Base-by-base conservation (phyloP, 2,113 vertebrate genomes). In the Pachypanchax playfairii region DNA sequence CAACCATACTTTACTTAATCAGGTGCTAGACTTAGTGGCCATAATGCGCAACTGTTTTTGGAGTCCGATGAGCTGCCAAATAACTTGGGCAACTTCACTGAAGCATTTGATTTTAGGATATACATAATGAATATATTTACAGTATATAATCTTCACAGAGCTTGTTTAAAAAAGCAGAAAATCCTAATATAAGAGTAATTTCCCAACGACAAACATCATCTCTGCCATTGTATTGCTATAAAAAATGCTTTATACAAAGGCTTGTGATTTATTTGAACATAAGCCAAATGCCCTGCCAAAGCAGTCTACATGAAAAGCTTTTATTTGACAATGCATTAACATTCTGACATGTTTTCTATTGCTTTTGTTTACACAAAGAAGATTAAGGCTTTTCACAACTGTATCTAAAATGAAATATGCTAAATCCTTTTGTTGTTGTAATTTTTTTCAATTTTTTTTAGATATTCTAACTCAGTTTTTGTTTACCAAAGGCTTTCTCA, bases 341-440 rank as follows among this genome's bases (percentile, higher is more conserved):
- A 61, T 76, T 79, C 55, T 70, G 57, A 70, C 85, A 56, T 78
- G 61, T 79, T 76, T 51, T 68, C 54, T 50, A 29, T 61, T 79
- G 55, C 65, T 76, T 80, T 83, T 79, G 75, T 81, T 65, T 57
- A 73, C 78, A 82, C 58, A 85, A 80, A 84, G 70, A 73, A 78
- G 70, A 85, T 84, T 79, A 88, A 73, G 64, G 58, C 55, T 72
- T 86, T 79, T 80, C 49, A 74, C 57, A 82, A 74, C 51, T 53
- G 43, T 68, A 82, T 76, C 75, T 50, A 68, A 86, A 82, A 79
- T 70, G 41, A 83, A 86, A 78, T 52, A 73, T 59, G 50, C 61
- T 59, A 82, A 82, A 84, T 74, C 82, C 73, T 75, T 85, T 77
- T 75, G 73, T 76, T 80, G 64, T 66, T 50, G 38, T 64, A 63